Evolutionary conservation across 37 sponge, comb jelly and placozoan genomes (phyloP), one percentile per base, ranked within the genome.

Genomic region (Ianthella basta): DNA sequence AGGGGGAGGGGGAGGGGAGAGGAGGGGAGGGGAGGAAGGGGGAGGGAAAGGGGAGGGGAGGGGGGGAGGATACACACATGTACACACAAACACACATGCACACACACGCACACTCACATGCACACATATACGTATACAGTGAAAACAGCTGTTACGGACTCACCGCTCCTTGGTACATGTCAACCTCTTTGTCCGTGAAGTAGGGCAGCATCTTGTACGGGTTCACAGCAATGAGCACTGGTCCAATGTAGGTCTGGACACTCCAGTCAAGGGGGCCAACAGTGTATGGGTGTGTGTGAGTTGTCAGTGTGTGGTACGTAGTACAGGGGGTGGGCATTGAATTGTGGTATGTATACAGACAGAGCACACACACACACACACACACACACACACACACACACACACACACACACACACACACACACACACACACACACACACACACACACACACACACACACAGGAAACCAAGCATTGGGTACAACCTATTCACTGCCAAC

Each of bases 191-290:
- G 54, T 98, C 94, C 10, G 96, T 98, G 86, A 98, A 98, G 85
- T 98, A 98, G 20, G 94, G 87, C 96, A 98, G 91, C 83, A 86
- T 86, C 84, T 98, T 98, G 88, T 95, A 98, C 0, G 98, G 98
- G 80, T 98, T 98, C 59, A 98, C 91, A 20, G 98, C 91, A 14
- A 98, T 93, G 29, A 98, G 84, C 65, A 98, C 98, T 32, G 96
- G 96, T 23, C 98, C 98, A 73, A 98, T 98, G 86, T 98, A 98
- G 32, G 98, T 98, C 98, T 97, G 37, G 37, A 8, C 37, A n/a
- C n/a, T n/a, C 21, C 34, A 80, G 81, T 80, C 2, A 80, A 80
- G 81, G 80, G 36, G 5, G 25, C 15, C 35, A 29, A 8, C 6
- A 44, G 6, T 44, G 50, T 44, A n/a, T n/a, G n/a, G n/a, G n/a